Base-by-base conservation (phyloP, 1,140 invertebrate genomes). In the Habropoda laboriosa region DNA sequence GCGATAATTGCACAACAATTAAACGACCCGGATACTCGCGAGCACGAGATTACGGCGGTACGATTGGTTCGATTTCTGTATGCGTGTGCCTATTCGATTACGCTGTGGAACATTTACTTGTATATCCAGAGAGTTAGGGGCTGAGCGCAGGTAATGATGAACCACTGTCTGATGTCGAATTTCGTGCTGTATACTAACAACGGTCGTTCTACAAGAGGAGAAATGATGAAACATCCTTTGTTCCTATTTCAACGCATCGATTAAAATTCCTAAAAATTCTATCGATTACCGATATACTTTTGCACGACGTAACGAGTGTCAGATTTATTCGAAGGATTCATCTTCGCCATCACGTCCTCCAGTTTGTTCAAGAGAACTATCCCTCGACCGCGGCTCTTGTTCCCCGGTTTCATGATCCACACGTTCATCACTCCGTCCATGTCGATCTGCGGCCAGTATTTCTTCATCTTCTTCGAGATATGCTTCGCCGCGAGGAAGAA, bases 381-480 rank as follows among this genome's bases (percentile, higher is more conserved):
- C 57, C 98, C 98, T 86, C 97, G 94, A 0, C 98, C 98, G 4
- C 98, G 94, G 80, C 97, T 99, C 91, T 98, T 97, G 67, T 98
- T 98, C 18, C 98, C 97, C 0, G 98, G 98, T 91, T 99, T 99
- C 35, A 99, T 94, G 83, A 99, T 99, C 98, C 98, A 99, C 68
- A 98, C 95, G 91, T 99, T 98, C 73, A 95, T 94, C 53, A 95
- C 93, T 0, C 97, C 98, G 90, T 98, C 98, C 79, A 97, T 94
- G 1, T 96, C 94, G 68, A 96, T 94, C 89, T 98, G 97, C 0
- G 97, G 97, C 96, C 96, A 97, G 89, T 94, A 95, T 58, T 93
- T 94, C 47, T 87, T 88, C 30, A 95, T 92, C 38, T 92, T 92
- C 47, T 94, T 92, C 16, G 96, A 86, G 45, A 94, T 92, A 13